These are phyloP conservation scores for Fragum sueziense DNA, from an alignment of 2,888 invertebrate genomes.

Conservation along the genomic window DNA sequence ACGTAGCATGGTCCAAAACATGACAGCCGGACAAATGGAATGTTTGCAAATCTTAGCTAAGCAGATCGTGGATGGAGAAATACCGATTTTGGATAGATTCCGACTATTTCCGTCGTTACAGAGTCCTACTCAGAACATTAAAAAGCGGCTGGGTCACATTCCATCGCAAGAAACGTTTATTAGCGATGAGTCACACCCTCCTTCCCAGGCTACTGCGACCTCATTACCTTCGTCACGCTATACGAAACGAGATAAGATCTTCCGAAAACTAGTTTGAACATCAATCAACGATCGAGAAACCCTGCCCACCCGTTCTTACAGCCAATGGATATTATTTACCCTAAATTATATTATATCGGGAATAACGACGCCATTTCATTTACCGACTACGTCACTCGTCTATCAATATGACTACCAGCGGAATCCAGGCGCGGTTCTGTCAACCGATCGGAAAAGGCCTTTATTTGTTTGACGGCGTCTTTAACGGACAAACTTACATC, in stretches of 20 bases:
- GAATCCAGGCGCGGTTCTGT: conserved; percentile 7
- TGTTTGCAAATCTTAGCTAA: neutral
- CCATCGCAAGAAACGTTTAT: conserved; percentile 2
- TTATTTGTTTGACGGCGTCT: conserved; percentile 28
- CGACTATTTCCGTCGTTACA: conserved; percentile 12
- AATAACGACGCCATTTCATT: neutral
- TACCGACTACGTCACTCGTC: neutral
- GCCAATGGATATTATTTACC: neutral
- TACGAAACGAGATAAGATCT: conserved; percentile 1
- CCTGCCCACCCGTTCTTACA: neutral
- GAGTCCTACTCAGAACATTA: neutral
- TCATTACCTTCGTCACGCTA: neutral
- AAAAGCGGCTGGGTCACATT: neutral
- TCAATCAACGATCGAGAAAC: neutral
- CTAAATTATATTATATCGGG: neutral
- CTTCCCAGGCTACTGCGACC: neutral
- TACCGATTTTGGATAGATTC: conserved; percentile 3
- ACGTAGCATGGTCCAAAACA: neutral
- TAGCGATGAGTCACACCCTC: neutral
- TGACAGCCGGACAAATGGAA: conserved; percentile 3
- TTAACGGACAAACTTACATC: conserved; percentile 24
- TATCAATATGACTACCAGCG: neutral
- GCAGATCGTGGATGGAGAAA: neutral
- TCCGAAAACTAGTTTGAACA: neutral
- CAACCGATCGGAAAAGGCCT: conserved; percentile 28